phyloP scores from a whole-genome alignment of 2,797 vertebrate species.

The Xerus rutilus region DNA sequence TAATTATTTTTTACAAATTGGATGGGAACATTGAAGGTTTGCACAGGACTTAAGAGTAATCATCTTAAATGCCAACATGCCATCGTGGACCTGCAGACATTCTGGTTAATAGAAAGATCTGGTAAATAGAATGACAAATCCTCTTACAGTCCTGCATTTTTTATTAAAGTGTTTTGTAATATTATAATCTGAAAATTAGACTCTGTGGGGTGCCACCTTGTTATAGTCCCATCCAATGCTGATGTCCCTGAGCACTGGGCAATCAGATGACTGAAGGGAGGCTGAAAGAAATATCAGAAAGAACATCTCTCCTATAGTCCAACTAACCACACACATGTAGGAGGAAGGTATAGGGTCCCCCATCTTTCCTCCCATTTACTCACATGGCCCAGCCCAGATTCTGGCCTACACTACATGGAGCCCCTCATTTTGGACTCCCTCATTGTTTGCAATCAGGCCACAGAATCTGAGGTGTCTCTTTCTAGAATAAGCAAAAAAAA shows the following conservation, averaged over 20 bases:
- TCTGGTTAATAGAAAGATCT: conserved; percentile 12
- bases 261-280: background rate
- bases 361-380: background rate
- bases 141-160: background rate
- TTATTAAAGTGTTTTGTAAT: background rate
- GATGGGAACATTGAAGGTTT: background rate
- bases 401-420: background rate
- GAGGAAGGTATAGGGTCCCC: no score
- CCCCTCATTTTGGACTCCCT: background rate
- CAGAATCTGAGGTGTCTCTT: background rate
- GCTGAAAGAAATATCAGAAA: background rate
- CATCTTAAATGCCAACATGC: background rate
- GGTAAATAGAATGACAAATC: background rate
- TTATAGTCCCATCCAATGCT: background rate
- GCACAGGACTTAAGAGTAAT: background rate
- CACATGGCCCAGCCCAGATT: background rate
- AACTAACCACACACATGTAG: rapidly evolving
- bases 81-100: background rate
- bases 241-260: no score
- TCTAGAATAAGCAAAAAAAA: background rate
- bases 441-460: background rate
- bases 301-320: background rate
- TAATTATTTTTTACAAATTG: background rate
- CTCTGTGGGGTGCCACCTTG: background rate
- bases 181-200: background rate